Conservation (phyloP, 2,797 vertebrate species). For the Acrossocheilus fasciatus region DNA sequence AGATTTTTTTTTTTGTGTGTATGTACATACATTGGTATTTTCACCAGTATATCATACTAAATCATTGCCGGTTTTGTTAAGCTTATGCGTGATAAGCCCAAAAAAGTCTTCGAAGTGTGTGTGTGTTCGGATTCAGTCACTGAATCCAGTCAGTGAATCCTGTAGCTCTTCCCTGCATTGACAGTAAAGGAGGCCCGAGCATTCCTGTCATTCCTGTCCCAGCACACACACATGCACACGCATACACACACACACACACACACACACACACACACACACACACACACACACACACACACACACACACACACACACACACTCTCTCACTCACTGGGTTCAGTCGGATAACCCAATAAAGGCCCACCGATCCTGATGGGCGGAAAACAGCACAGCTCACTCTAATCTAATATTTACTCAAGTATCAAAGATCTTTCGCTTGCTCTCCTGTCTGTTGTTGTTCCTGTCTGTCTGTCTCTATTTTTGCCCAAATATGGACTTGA, state of each 20-base stretch:
- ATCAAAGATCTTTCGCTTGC: slow-evolving; percentile 40
- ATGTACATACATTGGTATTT: not conserved
- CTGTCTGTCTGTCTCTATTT: slow-evolving; percentile 41
- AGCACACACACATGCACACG: slow-evolving; percentile 45
- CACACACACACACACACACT: slow-evolving; percentile 52
- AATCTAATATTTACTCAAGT: slow-evolving; percentile 69
- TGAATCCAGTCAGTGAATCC: slow-evolving; percentile 14
- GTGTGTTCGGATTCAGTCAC: slow-evolving; percentile 51
- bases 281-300: slow-evolving; percentile 35
- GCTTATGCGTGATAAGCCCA: not conserved
- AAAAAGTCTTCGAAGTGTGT: slow-evolving; percentile 8
- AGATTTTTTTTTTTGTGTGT: not conserved
- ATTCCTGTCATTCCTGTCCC: slow-evolving; percentile 77
- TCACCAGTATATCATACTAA: not conserved
- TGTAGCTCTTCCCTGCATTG: slow-evolving; percentile 57
- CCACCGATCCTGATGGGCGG: slow-evolving; percentile 53
- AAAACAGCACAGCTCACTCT: slow-evolving; percentile 50
- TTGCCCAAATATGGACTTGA: slow-evolving; percentile 30
- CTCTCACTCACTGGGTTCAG: slow-evolving; percentile 15
- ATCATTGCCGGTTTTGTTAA: not conserved
- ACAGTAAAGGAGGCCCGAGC: slow-evolving; percentile 74
- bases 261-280: slow-evolving; percentile 47
- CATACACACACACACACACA: slow-evolving; percentile 46
- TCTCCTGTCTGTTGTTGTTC: slow-evolving; percentile 12
- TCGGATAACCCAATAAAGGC: slow-evolving; percentile 63